Conservation (phyloP, 2,113 vertebrate genomes). For the Chroicocephalus ridibundus region DNA sequence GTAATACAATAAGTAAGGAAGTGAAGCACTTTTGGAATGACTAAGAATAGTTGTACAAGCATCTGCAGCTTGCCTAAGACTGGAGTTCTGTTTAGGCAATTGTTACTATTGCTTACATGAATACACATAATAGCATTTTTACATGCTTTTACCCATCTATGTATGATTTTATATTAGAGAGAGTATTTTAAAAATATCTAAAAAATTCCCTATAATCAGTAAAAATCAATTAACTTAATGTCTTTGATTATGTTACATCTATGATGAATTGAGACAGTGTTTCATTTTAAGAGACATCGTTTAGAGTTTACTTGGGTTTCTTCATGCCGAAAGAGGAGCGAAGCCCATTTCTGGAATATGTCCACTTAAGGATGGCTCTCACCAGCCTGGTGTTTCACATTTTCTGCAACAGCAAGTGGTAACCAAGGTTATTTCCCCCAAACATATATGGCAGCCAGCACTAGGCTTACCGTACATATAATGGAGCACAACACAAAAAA, state of each 20-base stretch:
- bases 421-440: neutral
- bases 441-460: neutral
- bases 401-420: neutral
- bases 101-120: neutral
- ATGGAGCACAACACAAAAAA: neutral
- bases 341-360: neutral
- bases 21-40: neutral
- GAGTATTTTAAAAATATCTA: neutral
- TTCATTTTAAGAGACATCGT: neutral
- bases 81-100: neutral
- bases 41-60: neutral
- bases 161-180: neutral
- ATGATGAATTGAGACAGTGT: rapidly evolving
- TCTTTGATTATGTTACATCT: neutral
- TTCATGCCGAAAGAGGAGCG: neutral
- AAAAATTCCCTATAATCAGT: neutral
- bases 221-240: neutral
- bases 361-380: neutral
- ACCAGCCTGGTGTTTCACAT: neutral
- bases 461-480: neutral
- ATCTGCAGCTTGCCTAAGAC: neutral
- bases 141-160: neutral
- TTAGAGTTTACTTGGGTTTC: neutral
- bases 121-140: neutral
- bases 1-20: neutral